These are phyloP conservation scores for Isurus oxyrinchus DNA, from an alignment of 2,113 vertebrate genomes.

Conservation along the genomic window DNA sequence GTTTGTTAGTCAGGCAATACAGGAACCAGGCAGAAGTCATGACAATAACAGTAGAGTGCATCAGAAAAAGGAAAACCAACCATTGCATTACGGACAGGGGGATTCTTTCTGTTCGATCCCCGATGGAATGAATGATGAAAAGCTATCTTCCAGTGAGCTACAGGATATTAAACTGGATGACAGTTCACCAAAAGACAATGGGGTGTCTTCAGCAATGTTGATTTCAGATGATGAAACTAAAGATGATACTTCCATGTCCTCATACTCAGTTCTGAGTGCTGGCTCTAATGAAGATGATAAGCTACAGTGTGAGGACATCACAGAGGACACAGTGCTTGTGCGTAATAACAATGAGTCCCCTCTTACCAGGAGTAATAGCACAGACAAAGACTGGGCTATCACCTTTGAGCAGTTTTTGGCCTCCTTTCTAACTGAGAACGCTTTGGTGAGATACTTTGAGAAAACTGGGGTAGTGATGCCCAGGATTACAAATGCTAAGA, in stretches of 20 bases:
- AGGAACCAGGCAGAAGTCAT: conserved; percentile 43
- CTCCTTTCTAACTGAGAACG: conserved; percentile 86
- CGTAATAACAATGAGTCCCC: conserved; percentile 51
- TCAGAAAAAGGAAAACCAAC: conserved; percentile 5
- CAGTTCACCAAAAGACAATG: conserved; percentile 78
- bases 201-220: conserved; percentile 82
- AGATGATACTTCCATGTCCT: conserved; percentile 94
- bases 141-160: conserved; percentile 55
- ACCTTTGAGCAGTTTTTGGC: conserved; percentile 95
- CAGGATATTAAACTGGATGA: conserved; percentile 93
- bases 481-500: conserved; percentile 84
- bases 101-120: conserved; percentile 24
- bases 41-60: conserved; percentile 43
- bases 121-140: not conserved
- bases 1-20: conserved; percentile 54
- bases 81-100: conserved; percentile 29
- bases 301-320: conserved; percentile 91
- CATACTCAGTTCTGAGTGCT: conserved; percentile 89
- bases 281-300: conserved; percentile 90
- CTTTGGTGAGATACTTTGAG: conserved; percentile 88
- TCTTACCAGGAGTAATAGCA: conserved; percentile 71
- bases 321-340: conserved; percentile 86
- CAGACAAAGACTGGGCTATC: conserved; percentile 93
- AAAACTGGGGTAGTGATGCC: conserved; percentile 80
- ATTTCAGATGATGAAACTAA: conserved; percentile 91